These are phyloP conservation scores for Apis laboriosa DNA, from an alignment of 1,140 invertebrate species.

Conservation along the genomic window DNA sequence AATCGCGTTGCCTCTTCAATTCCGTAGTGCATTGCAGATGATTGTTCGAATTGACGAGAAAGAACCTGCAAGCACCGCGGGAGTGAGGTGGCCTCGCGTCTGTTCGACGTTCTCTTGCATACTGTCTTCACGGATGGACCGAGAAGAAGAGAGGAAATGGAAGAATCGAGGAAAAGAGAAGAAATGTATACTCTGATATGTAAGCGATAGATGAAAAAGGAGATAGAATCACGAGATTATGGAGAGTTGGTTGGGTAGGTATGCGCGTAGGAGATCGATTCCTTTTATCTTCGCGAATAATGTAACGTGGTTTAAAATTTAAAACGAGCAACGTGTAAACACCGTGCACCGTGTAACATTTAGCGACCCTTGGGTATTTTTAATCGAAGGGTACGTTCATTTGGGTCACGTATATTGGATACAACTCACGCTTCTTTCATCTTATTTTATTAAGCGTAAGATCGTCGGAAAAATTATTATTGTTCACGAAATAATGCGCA, in stretches of 20 bases:
- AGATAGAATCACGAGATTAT: too few relatives aligned
- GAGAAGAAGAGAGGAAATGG: background rate
- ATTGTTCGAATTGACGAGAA: constrained; percentile 81
- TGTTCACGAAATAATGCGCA: too few relatives aligned
- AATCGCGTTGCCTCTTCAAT: constrained; percentile 87
- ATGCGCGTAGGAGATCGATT: too few relatives aligned
- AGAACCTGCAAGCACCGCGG: constrained; percentile 92
- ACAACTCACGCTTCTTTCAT: background rate
- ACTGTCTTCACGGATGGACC: constrained; percentile 1
- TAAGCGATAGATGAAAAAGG: too few relatives aligned
- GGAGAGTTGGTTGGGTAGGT: too few relatives aligned
- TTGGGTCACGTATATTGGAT: background rate
- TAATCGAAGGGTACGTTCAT: background rate
- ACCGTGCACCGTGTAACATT: constrained; percentile 1
- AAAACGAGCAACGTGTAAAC: too few relatives aligned
- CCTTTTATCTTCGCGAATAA: too few relatives aligned
- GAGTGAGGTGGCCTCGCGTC: constrained; percentile 87
- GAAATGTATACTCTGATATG: background rate
- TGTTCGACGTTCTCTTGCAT: constrained; percentile 68
- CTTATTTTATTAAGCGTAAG: background rate
- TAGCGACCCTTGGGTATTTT: constrained; percentile 10
- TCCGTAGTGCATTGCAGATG: constrained; percentile 97
- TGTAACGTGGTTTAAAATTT: too few relatives aligned
- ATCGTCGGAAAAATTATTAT: background rate
- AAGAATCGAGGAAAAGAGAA: background rate